Percentiles rank a stretch among this genome's conserved stretches.
Evolutionary conservation across 2,888 invertebrate genomes (phyloP).

Genomic region (Kryphioiulus occultus): DNA sequence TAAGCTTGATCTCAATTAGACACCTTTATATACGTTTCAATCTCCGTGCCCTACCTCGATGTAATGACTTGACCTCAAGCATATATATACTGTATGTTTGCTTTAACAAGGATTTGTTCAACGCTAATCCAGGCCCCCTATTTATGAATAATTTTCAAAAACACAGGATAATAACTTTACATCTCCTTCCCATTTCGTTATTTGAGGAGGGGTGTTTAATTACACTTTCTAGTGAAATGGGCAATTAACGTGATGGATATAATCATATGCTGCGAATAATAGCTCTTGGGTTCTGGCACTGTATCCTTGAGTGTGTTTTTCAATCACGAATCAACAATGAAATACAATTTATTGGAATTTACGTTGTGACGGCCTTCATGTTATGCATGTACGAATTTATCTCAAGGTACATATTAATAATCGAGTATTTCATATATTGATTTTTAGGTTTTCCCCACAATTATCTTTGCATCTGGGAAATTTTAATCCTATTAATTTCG

Average conservation of each 20-base stretch:
- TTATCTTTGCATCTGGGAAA: too few relatives aligned
- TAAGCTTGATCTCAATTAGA: too few relatives aligned
- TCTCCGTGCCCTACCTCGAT: too few relatives aligned
- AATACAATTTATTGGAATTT: neutral
- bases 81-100: too few relatives aligned
- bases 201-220: conserved; percentile 21
- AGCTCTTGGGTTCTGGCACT: neutral
- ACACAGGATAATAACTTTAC: neutral
- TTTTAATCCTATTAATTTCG: too few relatives aligned
- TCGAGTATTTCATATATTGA: too few relatives aligned
- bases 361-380: neutral
- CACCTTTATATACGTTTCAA: too few relatives aligned
- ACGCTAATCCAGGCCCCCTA: too few relatives aligned
- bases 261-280: neutral
- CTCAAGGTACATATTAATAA: too few relatives aligned
- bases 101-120: too few relatives aligned
- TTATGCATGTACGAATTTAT: neutral
- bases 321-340: neutral
- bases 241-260: neutral
- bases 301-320: neutral
- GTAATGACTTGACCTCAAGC: too few relatives aligned
- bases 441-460: too few relatives aligned
- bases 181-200: neutral
- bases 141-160: neutral
- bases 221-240: neutral